Conservation (phyloP, 2,797 vertebrate genomes). For the Chaetophractus vellerosus region DNA sequence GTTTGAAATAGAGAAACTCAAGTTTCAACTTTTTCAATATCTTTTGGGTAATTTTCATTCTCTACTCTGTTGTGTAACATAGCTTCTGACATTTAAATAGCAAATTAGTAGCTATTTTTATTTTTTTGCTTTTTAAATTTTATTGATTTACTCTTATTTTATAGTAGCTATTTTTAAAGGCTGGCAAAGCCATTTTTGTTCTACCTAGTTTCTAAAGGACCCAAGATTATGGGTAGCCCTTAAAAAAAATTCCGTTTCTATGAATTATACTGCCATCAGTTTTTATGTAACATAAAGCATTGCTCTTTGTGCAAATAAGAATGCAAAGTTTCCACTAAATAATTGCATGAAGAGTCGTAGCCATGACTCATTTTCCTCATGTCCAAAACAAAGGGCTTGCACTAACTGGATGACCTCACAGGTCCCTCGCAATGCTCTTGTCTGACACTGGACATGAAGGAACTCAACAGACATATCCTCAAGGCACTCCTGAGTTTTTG, state of each 20-base stretch:
- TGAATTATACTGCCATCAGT: background rate
- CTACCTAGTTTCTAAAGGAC: background rate
- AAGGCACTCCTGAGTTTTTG: background rate
- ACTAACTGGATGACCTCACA: background rate
- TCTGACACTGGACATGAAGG: background rate
- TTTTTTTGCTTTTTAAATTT: no score
- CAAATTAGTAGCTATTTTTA: slow-evolving; percentile 51
- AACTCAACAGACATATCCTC: background rate
- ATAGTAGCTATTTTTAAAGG: slow-evolving; percentile 38
- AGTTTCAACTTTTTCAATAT: background rate
- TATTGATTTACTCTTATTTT: no score
- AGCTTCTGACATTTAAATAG: slow-evolving; percentile 32
- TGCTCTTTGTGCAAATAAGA: background rate
- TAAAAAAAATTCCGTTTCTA: slow-evolving; percentile 10
- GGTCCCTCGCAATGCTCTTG: background rate
- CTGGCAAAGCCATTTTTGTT: slow-evolving; percentile 36
- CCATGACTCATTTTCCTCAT: background rate
- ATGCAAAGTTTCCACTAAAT: background rate
- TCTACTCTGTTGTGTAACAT: background rate
- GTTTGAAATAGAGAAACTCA: slow-evolving; percentile 8
- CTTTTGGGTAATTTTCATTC: background rate
- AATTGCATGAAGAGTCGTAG: background rate
- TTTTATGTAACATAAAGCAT: background rate
- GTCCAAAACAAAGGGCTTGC: background rate
- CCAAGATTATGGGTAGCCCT: background rate